Evolutionary conservation across 2,797 vertebrate genomes (phyloP), one percentile per base, ranked within the genome.

Genomic region (Notamacropus eugenii): DNA sequence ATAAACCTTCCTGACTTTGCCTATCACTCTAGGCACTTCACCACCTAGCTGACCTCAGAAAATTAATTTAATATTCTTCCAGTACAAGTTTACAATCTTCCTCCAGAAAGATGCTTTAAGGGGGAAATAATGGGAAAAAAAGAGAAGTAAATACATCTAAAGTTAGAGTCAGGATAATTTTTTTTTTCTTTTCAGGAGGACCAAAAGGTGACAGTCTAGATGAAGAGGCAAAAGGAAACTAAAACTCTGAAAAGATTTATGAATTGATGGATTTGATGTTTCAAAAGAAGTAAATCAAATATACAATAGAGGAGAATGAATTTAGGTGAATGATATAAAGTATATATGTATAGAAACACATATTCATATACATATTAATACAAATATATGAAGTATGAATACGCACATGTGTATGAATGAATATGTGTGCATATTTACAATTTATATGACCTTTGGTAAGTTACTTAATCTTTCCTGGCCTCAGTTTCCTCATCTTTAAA

Each of bases 71-170:
- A n/a, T 24, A 46, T 91, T 91, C n/a, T 55, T 28, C 54, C 28
- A 1, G 9, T 22, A 54, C 31, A 55, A 62, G n/a, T 40, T 5
- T 14, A 24, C 8, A 55, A 95, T 55, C 19, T 1, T 56, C 90
- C 94, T 67, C 19, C 50, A 90, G 46, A 92, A 95, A 55, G 34
- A 90, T 29, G 5, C 10, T 27, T 92, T 40, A 62, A 90, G 14
- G 90, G 5, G 0, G 92, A 97, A 97, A 59, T 3, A 55, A 93
- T 55, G 31, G 59, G 94, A 94, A 93, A 93, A 52, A 5, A 4
- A 62, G 16, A 74, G 29, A 87, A 54, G 13, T 9, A 16, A 55
- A 90, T 31, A 82, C 4, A 59, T 52, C 2, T 9, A 91, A 87
- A 19, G 12, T 74, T 40, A 19, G n/a, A 74, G 16, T 90, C 4